Percentiles rank a stretch among this genome's conserved stretches.
These are phyloP conservation scores for Drosophila lowei DNA, from an alignment of 1,140 invertebrate genomes.

Conservation along the genomic window DNA sequence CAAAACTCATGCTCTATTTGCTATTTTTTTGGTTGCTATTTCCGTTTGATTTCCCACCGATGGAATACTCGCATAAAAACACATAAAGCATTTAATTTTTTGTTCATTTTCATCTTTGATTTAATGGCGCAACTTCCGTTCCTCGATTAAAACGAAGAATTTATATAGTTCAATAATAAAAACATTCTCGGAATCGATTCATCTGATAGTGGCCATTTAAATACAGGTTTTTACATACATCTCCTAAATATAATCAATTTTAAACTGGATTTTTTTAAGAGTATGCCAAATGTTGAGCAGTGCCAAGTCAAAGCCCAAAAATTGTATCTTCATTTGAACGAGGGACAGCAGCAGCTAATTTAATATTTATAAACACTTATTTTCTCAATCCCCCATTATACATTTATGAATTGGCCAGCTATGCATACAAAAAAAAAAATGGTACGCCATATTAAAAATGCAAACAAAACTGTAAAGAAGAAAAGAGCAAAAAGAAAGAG, in stretches of 20 bases:
- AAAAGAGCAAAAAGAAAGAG: not conserved
- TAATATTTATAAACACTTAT: constrained; percentile 70
- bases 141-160: constrained; percentile 3
- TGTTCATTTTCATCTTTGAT: constrained; percentile 1
- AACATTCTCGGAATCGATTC: constrained; percentile 27
- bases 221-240: constrained; percentile 18
- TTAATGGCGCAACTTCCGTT: constrained; percentile 18
- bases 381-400: constrained; percentile 26
- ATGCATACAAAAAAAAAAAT: constrained; percentile 32
- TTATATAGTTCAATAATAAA: constrained; percentile 15
- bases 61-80: not conserved
- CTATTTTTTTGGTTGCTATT: constrained; percentile 26
- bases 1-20: constrained; percentile 47
- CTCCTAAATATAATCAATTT: not conserved
- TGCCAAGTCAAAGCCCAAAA: constrained; percentile 24
- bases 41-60: constrained; percentile 17
- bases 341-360: constrained; percentile 45
- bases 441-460: constrained; percentile 64
- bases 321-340: constrained; percentile 49
- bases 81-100: not conserved
- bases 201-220: constrained; percentile 5
- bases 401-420: constrained; percentile 55
- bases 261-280: constrained; percentile 33
- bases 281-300: constrained; percentile 5
- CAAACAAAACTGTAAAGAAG: constrained; percentile 56